phyloP scores from a whole-genome alignment of 2,888 invertebrate species.

The Euzetes globulus region DNA sequence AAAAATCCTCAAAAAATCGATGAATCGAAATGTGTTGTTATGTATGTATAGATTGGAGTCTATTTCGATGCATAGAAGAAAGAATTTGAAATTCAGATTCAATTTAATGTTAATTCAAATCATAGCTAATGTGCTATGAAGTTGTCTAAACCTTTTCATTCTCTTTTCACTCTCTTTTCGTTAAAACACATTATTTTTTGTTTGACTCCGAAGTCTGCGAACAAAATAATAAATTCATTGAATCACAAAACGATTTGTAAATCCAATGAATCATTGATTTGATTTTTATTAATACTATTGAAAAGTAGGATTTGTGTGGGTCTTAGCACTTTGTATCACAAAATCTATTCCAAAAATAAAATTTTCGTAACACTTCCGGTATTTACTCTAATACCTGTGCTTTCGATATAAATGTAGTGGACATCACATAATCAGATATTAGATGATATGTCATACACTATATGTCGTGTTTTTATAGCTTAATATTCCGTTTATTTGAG shows the following conservation, averaged over 20 bases:
- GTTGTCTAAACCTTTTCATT: not conserved
- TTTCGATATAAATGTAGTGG: not conserved
- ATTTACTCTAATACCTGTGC: too few species aligned
- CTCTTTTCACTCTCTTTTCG: not conserved
- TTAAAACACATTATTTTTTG: not conserved
- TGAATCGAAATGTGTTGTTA: conserved; percentile 12
- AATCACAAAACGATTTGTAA: too few species aligned
- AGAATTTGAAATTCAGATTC: not conserved
- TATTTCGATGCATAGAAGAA: not conserved
- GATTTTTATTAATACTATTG: too few species aligned
- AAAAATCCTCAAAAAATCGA: conserved; percentile 1
- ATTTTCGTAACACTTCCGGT: too few species aligned
- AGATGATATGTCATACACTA: not conserved
- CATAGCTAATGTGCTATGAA: not conserved
- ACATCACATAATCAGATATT: not conserved
- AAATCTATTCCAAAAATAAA: too few species aligned
- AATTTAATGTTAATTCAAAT: conserved; percentile 5
- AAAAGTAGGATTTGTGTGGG: too few species aligned
- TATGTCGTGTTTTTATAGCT: not conserved
- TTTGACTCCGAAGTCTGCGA: not conserved
- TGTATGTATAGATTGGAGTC: not conserved
- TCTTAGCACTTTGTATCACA: too few species aligned
- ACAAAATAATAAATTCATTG: not conserved
- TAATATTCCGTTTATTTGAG: not conserved
- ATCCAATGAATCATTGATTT: too few species aligned